Conservation (phyloP, 2,797 vertebrate genomes). For the Urosaurus nigricauda region DNA sequence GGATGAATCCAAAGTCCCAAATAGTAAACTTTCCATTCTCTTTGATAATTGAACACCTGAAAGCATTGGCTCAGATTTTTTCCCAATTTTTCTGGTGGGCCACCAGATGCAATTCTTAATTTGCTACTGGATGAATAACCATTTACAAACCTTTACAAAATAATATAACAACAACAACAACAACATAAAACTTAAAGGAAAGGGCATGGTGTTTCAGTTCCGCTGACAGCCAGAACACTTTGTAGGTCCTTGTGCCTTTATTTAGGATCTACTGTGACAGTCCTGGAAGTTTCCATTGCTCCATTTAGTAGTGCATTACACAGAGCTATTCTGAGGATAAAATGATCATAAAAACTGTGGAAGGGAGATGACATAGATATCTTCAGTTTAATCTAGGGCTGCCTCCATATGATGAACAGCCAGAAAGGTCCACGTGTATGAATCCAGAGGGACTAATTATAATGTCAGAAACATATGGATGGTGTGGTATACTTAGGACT, state of each 20-base stretch:
- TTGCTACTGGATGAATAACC: no score
- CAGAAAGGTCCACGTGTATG: not conserved
- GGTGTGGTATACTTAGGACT: not conserved
- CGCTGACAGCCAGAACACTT: not conserved
- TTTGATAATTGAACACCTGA: not conserved
- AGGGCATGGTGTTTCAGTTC: not conserved
- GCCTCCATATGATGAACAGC: not conserved
- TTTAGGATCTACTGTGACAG: not conserved
- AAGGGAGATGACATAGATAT: not conserved
- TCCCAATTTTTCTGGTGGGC: not conserved
- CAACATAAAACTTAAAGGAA: slow-evolving; percentile 2
- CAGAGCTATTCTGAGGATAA: not conserved
- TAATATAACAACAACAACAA: not conserved
- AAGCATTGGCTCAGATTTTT: not conserved
- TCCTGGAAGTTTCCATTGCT: not conserved
- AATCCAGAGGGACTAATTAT: slow-evolving; percentile 5
- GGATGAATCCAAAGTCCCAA: no score
- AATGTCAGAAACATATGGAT: not conserved
- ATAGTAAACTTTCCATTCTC: not conserved
- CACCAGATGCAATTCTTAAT: not conserved
- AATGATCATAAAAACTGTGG: not conserved
- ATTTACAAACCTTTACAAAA: not conserved
- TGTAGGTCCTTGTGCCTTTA: not conserved
- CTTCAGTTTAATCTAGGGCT: slow-evolving; percentile 1
- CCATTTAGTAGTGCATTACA: not conserved